A percentile compares a stretch with the other conserved stretches of the same genome.
phyloP scores from a whole-genome alignment of 2,888 invertebrate species.

The Periphyllus acericola region DNA sequence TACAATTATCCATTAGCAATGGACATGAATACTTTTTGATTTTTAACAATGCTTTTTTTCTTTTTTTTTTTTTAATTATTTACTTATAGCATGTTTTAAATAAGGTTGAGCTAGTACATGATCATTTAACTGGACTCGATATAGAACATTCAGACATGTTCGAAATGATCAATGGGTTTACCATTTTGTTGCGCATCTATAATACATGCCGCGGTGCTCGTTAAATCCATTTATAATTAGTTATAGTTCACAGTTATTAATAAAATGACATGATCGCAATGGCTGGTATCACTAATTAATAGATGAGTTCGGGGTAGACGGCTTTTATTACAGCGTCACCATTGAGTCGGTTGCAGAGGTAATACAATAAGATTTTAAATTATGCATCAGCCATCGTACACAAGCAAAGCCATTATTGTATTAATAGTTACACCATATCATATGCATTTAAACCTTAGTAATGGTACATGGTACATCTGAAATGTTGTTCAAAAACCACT shows the following conservation, averaged over 20 bases:
- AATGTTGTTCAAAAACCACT: background rate
- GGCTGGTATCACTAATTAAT: background rate
- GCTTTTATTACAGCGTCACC: background rate
- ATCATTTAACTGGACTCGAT: too few species aligned
- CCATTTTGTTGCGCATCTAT: background rate
- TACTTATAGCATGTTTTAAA: background rate
- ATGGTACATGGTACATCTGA: background rate
- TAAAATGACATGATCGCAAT: background rate
- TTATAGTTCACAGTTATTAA: background rate
- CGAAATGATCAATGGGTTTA: background rate
- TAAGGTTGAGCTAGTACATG: background rate
- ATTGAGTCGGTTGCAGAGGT: background rate
- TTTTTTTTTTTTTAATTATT: constrained; percentile 9
- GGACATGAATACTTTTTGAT: background rate
- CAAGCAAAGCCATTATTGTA: background rate
- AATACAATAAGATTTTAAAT: background rate
- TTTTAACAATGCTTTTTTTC: background rate
- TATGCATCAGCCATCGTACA: background rate
- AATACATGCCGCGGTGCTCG: too few species aligned
- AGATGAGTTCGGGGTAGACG: background rate
- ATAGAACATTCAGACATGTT: too few species aligned
- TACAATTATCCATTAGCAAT: constrained; percentile 9
- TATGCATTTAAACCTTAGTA: background rate
- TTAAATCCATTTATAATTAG: constrained; percentile 4
- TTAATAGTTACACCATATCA: background rate